phyloP scores from a whole-genome alignment of 2,888 invertebrate species.

The Papilio protenor region DNA sequence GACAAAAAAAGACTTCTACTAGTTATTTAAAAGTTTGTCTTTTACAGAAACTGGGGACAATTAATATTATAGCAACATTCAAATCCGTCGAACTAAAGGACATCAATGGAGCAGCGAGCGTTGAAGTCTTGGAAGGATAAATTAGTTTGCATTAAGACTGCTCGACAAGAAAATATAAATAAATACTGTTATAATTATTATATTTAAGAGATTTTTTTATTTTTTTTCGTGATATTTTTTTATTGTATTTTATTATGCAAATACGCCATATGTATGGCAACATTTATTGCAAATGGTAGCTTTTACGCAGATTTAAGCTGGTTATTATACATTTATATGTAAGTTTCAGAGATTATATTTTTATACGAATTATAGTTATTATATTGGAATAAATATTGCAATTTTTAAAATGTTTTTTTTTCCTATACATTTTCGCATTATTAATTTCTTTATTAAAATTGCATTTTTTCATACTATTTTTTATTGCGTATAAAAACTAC shows the following conservation, averaged over 20 bases:
- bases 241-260: background rate
- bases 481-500: too few relatives aligned
- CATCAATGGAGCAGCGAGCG: conserved; percentile 86
- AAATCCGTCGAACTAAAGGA: conserved; percentile 88
- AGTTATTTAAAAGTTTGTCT: conserved; percentile 3
- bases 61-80: conserved; percentile 88
- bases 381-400: background rate
- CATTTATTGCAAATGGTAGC: conserved; percentile 20
- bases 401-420: background rate
- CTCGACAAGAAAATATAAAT: background rate
- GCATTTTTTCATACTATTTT: too few relatives aligned
- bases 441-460: too few relatives aligned
- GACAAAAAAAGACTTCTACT: too few relatives aligned
- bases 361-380: background rate
- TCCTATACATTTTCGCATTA: background rate
- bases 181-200: background rate
- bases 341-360: conserved; percentile 11
- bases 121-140: conserved; percentile 82
- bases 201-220: background rate
- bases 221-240: background rate
- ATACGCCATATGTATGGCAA: background rate
- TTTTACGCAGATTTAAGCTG: conserved; percentile 2
- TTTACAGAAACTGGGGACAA: conserved; percentile 84
- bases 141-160: conserved; percentile 1
- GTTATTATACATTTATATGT: background rate